Conservation (phyloP, 2,888 invertebrate species). For the Sinelater perroti region DNA sequence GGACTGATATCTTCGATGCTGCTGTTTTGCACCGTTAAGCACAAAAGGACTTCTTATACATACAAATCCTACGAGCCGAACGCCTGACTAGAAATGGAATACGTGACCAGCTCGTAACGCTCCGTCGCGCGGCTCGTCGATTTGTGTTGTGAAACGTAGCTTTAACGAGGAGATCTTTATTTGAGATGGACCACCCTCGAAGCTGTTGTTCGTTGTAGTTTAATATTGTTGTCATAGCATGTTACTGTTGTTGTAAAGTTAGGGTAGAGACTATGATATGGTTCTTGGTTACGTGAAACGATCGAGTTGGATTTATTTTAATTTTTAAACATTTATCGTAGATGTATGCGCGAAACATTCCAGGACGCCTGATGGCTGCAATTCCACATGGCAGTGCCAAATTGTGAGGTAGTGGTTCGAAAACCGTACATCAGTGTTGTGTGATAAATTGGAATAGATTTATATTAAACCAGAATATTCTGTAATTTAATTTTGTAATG, state of each 20-base stretch:
- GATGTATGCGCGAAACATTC: neutral
- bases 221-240: conserved; percentile 12
- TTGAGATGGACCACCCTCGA: conserved; percentile 20
- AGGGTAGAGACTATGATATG: neutral
- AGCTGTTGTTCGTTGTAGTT: conserved; percentile 23
- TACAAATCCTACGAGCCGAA: conserved; percentile 70
- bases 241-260: neutral
- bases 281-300: neutral
- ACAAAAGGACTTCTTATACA: conserved; percentile 72
- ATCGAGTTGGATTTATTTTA: neutral
- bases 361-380: neutral
- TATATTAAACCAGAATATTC: too few species aligned
- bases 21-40: conserved; percentile 76
- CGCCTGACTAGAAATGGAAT: conserved; percentile 25
- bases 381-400: conserved; percentile 7
- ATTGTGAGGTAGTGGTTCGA: neutral
- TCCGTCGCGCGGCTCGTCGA: neutral
- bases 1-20: conserved; percentile 80
- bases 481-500: too few species aligned
- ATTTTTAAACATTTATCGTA: neutral
- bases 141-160: conserved; percentile 17
- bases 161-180: conserved; percentile 13
- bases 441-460: conserved; percentile 3
- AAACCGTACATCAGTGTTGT: neutral
- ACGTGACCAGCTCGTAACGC: neutral